These are phyloP conservation scores for Arge pagana DNA, from an alignment of 2,888 invertebrate genomes.

Conservation along the genomic window DNA sequence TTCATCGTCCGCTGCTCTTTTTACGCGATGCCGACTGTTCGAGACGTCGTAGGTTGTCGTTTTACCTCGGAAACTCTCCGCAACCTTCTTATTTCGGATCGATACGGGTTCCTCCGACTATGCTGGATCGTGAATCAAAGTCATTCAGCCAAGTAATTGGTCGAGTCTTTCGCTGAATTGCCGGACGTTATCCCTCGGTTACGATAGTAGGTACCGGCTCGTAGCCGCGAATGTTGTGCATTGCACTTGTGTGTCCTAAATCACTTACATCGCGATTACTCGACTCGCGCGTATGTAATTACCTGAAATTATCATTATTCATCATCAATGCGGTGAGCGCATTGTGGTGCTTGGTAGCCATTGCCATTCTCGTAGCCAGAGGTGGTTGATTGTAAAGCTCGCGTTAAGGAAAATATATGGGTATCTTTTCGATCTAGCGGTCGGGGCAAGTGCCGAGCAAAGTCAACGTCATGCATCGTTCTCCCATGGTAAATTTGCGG, in stretches of 20 bases:
- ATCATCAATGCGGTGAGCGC: slow-evolving; percentile 35
- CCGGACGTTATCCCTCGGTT: slow-evolving; percentile 19
- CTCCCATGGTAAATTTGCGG: slow-evolving; percentile 3
- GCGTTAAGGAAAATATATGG: slow-evolving; percentile 16
- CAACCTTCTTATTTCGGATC: not conserved
- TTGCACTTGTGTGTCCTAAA: slow-evolving; percentile 34
- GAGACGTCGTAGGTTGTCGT: too few relatives aligned
- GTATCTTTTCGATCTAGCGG: slow-evolving; percentile 16
- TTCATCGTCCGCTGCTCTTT: too few relatives aligned
- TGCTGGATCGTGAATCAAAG: too few relatives aligned
- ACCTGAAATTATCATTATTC: slow-evolving; percentile 42
- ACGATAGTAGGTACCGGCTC: slow-evolving; percentile 15
- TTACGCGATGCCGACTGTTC: too few relatives aligned
- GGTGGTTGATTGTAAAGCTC: slow-evolving; percentile 18
- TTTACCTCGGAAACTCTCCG: not conserved
- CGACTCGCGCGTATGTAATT: slow-evolving; percentile 35
- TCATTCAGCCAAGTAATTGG: slow-evolving; percentile 1
- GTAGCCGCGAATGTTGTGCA: slow-evolving; percentile 18
- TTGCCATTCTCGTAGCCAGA: slow-evolving; percentile 22
- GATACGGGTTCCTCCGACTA: too few relatives aligned
- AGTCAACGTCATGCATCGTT: slow-evolving; percentile 8
- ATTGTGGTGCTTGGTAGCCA: slow-evolving; percentile 24
- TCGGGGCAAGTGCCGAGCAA: slow-evolving; percentile 14
- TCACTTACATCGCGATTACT: slow-evolving; percentile 40
- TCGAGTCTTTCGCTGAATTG: slow-evolving; percentile 19